phyloP scores from a whole-genome alignment of 2,888 invertebrate genomes.

The Hemicrepidius hirtus region DNA sequence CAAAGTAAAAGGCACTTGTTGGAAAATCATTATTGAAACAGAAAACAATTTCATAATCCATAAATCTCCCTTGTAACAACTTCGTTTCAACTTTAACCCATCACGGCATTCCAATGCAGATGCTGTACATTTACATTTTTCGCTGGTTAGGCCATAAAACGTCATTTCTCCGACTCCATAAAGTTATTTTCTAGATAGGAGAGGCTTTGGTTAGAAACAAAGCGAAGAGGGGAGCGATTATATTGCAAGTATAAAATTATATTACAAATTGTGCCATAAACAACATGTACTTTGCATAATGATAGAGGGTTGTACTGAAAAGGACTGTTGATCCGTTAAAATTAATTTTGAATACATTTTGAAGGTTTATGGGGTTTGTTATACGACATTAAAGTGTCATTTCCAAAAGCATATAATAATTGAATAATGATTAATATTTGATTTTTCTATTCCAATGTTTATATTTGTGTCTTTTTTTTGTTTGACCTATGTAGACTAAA shows the following conservation, averaged over 20 bases:
- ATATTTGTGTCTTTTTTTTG: no score
- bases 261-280: conserved; percentile 8
- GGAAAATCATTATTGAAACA: not conserved
- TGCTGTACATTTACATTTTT: conserved; percentile 29
- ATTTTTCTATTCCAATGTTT: no score
- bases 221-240: not conserved
- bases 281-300: conserved; percentile 2
- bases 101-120: conserved; percentile 34
- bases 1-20: no score
- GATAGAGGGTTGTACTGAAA: not conserved
- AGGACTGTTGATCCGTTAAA: not conserved
- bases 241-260: conserved; percentile 5
- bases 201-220: not conserved
- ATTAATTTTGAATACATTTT: not conserved
- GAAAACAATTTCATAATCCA: conserved; percentile 12
- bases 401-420: no score
- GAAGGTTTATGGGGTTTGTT: no score
- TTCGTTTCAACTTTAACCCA: conserved; percentile 29
- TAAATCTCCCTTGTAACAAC: conserved; percentile 13
- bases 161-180: not conserved
- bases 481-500: no score
- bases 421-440: no score
- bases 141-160: conserved; percentile 18
- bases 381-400: no score
- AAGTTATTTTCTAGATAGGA: not conserved